A percentile compares a stretch with the other conserved stretches of the same genome.
Conservation (phyloP, 1,140 invertebrate genomes). For the Bemisia tabaci region DNA sequence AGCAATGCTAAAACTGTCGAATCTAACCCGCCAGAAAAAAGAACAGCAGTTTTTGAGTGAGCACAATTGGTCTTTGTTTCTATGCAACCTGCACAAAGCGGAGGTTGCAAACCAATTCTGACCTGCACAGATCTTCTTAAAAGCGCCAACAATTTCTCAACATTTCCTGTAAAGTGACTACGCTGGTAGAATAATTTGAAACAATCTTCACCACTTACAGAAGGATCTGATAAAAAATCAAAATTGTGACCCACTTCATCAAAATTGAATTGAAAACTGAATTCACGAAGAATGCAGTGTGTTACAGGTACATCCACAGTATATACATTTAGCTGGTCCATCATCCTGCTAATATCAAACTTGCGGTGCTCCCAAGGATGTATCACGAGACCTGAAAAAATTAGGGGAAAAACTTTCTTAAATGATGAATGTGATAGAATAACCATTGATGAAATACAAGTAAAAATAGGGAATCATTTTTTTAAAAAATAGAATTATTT, state of each 20-base stretch:
- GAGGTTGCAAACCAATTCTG: conserved; percentile 46
- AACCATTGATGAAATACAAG: too few species aligned
- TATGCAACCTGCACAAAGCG: conserved; percentile 49
- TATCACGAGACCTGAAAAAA: background rate
- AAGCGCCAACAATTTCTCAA: conserved; percentile 36
- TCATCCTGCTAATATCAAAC: too few species aligned
- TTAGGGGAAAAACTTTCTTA: too few species aligned
- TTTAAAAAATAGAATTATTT: too few species aligned
- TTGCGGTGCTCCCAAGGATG: background rate
- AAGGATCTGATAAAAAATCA: conserved; percentile 15
- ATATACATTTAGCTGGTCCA: too few species aligned
- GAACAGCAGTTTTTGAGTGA: conserved; percentile 66
- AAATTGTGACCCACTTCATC: conserved; percentile 29
- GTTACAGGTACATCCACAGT: too few species aligned
- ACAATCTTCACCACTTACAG: conserved; percentile 27
- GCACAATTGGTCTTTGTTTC: conserved; percentile 30
- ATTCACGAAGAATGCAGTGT: too few species aligned
- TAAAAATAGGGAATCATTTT: too few species aligned
- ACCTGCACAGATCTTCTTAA: conserved; percentile 46
- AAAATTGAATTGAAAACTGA: too few species aligned
- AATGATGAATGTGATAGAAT: too few species aligned
- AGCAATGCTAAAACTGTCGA: conserved; percentile 76
- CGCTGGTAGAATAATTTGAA: conserved; percentile 30
- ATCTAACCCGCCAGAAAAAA: conserved; percentile 94
- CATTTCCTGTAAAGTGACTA: conserved; percentile 29